Conservation (phyloP, 23 tunicate species). For the Clavelina lepadiformis region DNA sequence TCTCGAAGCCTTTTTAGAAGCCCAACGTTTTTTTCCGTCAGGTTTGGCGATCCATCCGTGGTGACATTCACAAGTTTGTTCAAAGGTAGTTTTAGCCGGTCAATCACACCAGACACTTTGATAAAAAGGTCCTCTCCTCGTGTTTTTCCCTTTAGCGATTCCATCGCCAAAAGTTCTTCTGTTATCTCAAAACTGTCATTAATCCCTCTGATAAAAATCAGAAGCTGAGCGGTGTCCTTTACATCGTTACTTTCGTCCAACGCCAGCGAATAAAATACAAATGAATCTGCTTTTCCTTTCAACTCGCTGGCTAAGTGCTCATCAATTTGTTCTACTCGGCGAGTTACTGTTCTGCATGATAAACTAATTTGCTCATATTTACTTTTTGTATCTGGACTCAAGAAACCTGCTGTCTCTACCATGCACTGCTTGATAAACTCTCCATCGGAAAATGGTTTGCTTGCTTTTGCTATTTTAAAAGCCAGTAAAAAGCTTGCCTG, state of each 20-base stretch:
- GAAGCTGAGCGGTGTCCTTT: constrained; percentile 33
- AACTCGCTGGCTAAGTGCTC: constrained; percentile 16
- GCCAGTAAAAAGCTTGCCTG: constrained; percentile 35
- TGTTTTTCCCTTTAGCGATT: constrained; percentile 7
- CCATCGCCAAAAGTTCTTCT: constrained; percentile 27
- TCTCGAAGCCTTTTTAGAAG: constrained; percentile 23
- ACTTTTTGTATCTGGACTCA: constrained; percentile 11
- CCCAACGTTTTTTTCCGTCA: constrained; percentile 26
- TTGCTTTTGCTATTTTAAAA: constrained; percentile 21
- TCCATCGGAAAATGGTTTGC: constrained; percentile 34
- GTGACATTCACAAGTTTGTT: constrained; percentile 16
- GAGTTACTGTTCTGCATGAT: constrained; percentile 32
- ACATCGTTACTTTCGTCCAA: constrained; percentile 9
- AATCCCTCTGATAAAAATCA: constrained; percentile 26
- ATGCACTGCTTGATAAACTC: constrained; percentile 18
- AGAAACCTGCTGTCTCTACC: constrained; percentile 26
- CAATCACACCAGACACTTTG: constrained; percentile 9
- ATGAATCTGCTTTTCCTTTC: constrained; percentile 13
- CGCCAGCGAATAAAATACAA: constrained; percentile 13
- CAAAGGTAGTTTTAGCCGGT: constrained; percentile 3
- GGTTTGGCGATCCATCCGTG: constrained; percentile 35
- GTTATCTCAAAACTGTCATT: constrained; percentile 27
- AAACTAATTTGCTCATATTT: constrained; percentile 22
- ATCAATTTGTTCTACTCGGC: constrained; percentile 1
- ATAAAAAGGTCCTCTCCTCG: constrained; percentile 17